Conservation (phyloP, 2,888 invertebrate species). For the Caradrina clavipalpis region DNA sequence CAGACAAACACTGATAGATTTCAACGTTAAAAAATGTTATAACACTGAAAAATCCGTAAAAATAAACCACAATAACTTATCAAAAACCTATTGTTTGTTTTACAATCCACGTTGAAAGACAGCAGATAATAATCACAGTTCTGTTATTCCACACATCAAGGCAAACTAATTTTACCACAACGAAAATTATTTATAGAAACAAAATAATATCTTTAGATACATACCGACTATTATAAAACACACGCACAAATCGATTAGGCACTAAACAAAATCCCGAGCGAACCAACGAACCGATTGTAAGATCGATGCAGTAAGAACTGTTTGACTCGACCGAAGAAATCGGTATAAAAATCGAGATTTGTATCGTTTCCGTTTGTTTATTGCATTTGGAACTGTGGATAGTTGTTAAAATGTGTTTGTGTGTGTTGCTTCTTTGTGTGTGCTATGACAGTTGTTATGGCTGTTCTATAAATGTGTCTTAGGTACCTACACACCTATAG, state of each 20-base stretch:
- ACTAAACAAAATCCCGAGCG: slow-evolving; percentile 31
- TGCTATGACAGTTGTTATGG: slow-evolving; percentile 60
- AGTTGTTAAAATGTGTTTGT: slow-evolving; percentile 71
- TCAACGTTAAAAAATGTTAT: neutral
- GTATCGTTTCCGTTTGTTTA: slow-evolving; percentile 78
- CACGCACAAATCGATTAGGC: slow-evolving; percentile 51
- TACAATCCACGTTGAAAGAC: slow-evolving; percentile 4
- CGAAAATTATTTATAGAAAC: slow-evolving; percentile 33
- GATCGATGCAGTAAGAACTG: slow-evolving; percentile 69
- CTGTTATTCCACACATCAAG: slow-evolving; percentile 17
- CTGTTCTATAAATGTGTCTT: slow-evolving; percentile 59
- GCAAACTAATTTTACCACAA: slow-evolving; percentile 34
- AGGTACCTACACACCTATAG: neutral
- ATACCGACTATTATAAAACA: slow-evolving; percentile 49
- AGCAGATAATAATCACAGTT: neutral
- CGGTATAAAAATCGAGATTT: slow-evolving; percentile 79
- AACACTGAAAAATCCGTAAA: neutral
- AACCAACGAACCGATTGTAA: slow-evolving; percentile 62
- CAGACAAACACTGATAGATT: neutral
- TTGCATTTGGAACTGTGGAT: slow-evolving; percentile 78
- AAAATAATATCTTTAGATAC: slow-evolving; percentile 37
- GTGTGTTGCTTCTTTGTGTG: slow-evolving; percentile 51
- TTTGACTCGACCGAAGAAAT: slow-evolving; percentile 65
- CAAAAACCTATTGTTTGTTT: neutral
- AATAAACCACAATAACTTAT: neutral